These are phyloP conservation scores for Aethina tumida DNA, from an alignment of 1,140 invertebrate genomes.

Conservation along the genomic window DNA sequence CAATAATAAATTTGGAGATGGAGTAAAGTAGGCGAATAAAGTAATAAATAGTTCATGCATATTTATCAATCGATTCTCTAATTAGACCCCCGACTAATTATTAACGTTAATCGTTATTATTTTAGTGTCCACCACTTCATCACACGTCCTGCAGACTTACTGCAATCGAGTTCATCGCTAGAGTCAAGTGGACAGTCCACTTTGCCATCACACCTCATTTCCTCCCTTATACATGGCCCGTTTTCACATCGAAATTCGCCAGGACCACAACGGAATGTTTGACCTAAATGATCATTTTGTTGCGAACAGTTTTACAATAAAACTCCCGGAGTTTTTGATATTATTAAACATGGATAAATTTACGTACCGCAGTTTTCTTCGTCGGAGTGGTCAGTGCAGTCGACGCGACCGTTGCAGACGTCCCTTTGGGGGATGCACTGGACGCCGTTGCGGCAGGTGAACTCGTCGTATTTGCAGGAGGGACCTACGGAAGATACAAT, in stretches of 20 bases:
- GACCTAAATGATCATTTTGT: constrained; percentile 1
- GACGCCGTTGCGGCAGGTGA: constrained; percentile 41
- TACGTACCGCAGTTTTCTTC: constrained; percentile 56
- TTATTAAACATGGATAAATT: neutral
- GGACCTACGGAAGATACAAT: too few relatives aligned
- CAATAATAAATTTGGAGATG: too few relatives aligned
- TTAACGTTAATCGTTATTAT: too few relatives aligned
- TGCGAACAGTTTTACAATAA: constrained; percentile 3
- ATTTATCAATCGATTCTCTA: too few relatives aligned
- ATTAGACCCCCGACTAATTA: too few relatives aligned
- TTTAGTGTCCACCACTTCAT: too few relatives aligned
- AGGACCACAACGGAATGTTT: constrained; percentile 35
- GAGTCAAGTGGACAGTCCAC: constrained; percentile 39
- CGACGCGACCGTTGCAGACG: constrained; percentile 51
- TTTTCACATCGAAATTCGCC: constrained; percentile 47
- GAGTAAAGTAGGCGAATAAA: too few relatives aligned
- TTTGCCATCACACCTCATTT: constrained; percentile 40
- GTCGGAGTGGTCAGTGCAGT: constrained; percentile 65
- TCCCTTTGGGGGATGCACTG: constrained; percentile 40
- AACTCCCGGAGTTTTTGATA: neutral
- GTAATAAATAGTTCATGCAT: too few relatives aligned
- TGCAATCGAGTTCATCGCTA: constrained; percentile 40
- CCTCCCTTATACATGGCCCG: constrained; percentile 38
- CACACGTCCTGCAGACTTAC: constrained; percentile 1
- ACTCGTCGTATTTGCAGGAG: constrained; percentile 38